These are phyloP conservation scores for Ceratosolen solmsi DNA, from an alignment of 1,140 invertebrate species.

Conservation along the genomic window DNA sequence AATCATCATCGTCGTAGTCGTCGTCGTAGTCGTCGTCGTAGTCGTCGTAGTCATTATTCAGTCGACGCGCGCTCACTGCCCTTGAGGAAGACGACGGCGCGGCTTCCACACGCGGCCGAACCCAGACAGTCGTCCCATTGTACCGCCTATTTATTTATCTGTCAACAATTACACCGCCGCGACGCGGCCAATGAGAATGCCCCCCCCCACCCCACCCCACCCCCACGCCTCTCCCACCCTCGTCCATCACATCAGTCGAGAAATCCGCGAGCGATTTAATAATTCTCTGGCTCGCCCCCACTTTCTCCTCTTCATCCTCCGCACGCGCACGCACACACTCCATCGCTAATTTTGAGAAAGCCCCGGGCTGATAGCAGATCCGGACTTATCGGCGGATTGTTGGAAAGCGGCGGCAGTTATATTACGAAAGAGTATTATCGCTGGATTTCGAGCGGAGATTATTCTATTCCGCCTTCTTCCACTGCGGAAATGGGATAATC, in stretches of 20 bases:
- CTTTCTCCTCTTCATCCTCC: neutral
- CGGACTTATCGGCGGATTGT: too few species aligned
- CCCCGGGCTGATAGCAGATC: too few species aligned
- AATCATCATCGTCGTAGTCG: neutral
- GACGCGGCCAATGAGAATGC: neutral
- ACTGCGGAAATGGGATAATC: too few species aligned
- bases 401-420: too few species aligned
- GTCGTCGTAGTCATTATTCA: neutral
- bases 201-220: neutral
- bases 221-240: too few species aligned
- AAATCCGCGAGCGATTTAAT: conserved; percentile 23
- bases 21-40: neutral
- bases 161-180: conserved; percentile 67
- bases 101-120: conserved; percentile 62
- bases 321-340: too few species aligned
- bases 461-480: too few species aligned
- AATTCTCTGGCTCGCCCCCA: neutral
- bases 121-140: conserved; percentile 66
- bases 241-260: neutral
- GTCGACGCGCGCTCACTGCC: conserved; percentile 19
- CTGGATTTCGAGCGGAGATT: too few species aligned
- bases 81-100: conserved; percentile 43
- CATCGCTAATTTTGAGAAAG: too few species aligned
- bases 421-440: too few species aligned
- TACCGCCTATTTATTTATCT: conserved; percentile 70